Evolutionary conservation across 1,140 invertebrate species (phyloP).

Genomic region (Psix sp.): DNA sequence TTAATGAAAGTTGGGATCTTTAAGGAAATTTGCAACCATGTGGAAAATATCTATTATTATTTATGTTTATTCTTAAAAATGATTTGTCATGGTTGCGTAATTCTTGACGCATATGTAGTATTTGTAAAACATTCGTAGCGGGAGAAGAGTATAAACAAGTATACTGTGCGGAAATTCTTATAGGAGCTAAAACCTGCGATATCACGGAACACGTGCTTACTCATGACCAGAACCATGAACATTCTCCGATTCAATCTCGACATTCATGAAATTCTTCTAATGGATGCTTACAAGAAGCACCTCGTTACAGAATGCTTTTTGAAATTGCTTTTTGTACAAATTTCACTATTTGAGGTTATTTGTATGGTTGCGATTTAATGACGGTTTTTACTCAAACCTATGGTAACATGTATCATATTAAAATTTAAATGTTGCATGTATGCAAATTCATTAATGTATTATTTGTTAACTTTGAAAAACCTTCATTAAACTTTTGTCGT

Average conservation of each 20-base stretch:
- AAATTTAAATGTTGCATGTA: no score
- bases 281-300: slow-evolving; percentile 61
- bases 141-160: slow-evolving; percentile 47
- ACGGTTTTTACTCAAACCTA: no score
- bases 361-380: no score
- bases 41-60: no score
- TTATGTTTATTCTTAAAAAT: no score
- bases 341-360: slow-evolving; percentile 51
- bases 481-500: no score
- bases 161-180: slow-evolving; percentile 59
- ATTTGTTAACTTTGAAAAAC: no score
- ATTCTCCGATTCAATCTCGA: slow-evolving; percentile 61
- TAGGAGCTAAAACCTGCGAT: slow-evolving; percentile 58
- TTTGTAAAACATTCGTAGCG: slow-evolving; percentile 48
- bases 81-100: slow-evolving; percentile 56
- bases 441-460: no score
- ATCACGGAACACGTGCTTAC: slow-evolving; percentile 57
- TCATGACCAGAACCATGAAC: slow-evolving; percentile 56
- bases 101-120: slow-evolving; percentile 51
- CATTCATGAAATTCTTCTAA: slow-evolving; percentile 62
- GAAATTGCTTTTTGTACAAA: slow-evolving; percentile 57
- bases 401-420: no score
- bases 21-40: no score
- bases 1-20: no score
- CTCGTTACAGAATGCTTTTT: slow-evolving; percentile 58